phyloP scores from a whole-genome alignment of 2,113 vertebrate genomes.

The Hemibagrus wyckioides region DNA sequence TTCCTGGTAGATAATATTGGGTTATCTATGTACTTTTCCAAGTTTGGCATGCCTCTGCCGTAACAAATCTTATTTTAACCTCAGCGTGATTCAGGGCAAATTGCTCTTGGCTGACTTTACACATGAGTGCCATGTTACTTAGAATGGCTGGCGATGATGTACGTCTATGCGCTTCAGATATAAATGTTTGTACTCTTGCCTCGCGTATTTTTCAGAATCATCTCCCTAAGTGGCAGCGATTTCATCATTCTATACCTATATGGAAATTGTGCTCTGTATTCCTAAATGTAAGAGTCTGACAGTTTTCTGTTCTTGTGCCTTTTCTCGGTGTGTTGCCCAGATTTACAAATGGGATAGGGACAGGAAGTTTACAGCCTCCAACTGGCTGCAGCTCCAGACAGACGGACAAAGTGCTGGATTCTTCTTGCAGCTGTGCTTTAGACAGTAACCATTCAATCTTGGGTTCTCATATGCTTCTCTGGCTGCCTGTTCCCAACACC shows the following conservation, averaged over 20 bases:
- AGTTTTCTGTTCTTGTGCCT: constrained; percentile 58
- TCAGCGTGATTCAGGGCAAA: constrained; percentile 59
- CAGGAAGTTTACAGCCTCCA: constrained; percentile 59
- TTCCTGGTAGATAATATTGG: background rate
- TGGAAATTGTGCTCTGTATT: background rate
- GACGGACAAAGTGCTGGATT: constrained; percentile 22
- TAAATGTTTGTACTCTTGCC: background rate
- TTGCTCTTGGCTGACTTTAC: constrained; percentile 73
- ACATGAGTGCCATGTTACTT: constrained; percentile 44
- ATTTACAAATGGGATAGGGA: constrained; percentile 41
- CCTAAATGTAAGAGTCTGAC: constrained; percentile 37
- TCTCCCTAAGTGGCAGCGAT: background rate
- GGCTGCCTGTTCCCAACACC: constrained; percentile 30
- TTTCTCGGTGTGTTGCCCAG: constrained; percentile 38
- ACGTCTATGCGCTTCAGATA: background rate
- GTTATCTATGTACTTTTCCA: constrained; percentile 7
- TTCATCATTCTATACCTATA: background rate
- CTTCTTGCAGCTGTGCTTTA: constrained; percentile 33
- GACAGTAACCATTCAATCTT: constrained; percentile 31
- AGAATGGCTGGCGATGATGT: constrained; percentile 35
- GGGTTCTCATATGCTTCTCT: background rate
- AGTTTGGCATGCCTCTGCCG: constrained; percentile 52
- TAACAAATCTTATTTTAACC: constrained; percentile 67
- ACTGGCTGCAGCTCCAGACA: constrained; percentile 59
- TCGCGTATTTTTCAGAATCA: background rate